phyloP scores from a whole-genome alignment of 2,113 vertebrate species.

The Tachycineta bicolor region DNA sequence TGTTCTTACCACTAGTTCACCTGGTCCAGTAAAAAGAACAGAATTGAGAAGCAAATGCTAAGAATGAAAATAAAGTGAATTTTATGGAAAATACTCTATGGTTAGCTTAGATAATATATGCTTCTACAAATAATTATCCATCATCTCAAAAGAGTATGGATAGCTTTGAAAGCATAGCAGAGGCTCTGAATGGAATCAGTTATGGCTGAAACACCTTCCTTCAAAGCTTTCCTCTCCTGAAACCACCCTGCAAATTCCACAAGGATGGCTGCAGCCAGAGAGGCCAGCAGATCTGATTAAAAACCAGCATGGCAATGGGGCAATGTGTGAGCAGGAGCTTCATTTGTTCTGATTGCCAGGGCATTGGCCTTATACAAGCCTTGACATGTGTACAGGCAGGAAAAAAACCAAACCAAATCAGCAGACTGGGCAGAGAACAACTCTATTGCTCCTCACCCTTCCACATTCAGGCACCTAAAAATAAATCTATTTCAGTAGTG shows the following conservation, averaged over 20 bases:
- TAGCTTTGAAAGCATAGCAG: neutral
- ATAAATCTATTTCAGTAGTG: neutral
- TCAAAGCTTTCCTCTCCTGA: neutral
- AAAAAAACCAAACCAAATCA: neutral
- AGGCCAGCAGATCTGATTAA: neutral
- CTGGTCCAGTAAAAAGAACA: neutral
- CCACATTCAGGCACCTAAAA: neutral
- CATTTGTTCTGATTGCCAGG: neutral
- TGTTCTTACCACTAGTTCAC: neutral
- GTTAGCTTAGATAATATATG: neutral
- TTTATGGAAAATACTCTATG: neutral
- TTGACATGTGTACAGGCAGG: neutral
- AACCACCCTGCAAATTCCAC: neutral
- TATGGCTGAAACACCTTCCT: neutral
- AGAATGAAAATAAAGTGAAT: neutral
- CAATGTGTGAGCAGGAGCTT: neutral
- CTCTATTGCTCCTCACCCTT: too few relatives aligned
- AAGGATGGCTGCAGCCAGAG: neutral
- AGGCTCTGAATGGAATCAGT: neutral
- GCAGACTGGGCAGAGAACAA: neutral
- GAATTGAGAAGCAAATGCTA: neutral
- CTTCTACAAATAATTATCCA: neutral
- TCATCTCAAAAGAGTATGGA: neutral
- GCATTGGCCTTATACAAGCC: neutral
- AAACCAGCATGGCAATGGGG: neutral